A percentile compares a stretch with the other conserved stretches of the same genome.
phyloP scores from a whole-genome alignment of 2,113 vertebrate genomes.

The Phyllostomus hastatus region DNA sequence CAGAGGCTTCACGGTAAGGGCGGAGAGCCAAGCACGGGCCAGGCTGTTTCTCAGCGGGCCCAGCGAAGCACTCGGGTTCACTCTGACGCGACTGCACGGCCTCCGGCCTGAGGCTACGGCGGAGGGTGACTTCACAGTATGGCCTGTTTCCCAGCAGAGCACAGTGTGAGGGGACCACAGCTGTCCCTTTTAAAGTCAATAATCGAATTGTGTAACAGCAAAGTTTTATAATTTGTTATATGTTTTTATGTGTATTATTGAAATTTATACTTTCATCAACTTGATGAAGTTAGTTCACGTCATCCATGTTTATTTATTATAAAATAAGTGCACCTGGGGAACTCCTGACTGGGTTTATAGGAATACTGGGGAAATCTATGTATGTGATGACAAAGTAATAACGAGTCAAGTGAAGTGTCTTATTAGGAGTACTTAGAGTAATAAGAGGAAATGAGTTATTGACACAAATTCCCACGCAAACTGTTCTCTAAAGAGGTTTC shows the following conservation, averaged over 20 bases:
- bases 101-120: not conserved
- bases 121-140: not conserved
- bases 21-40: not conserved
- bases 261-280: slow-evolving; percentile 13
- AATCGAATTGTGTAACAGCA: not conserved
- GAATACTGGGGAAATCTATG: too few species aligned
- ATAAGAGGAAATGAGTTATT: not conserved
- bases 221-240: not conserved
- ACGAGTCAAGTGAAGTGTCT: too few species aligned
- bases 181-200: not conserved
- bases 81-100: not conserved
- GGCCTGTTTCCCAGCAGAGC: not conserved
- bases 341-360: too few species aligned
- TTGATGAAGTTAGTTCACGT: slow-evolving; percentile 7
- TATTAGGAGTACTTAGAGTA: not conserved
- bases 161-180: not conserved
- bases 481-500: slow-evolving; percentile 19
- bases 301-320: not conserved
- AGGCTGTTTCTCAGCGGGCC: not conserved
- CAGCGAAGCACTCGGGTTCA: not conserved
- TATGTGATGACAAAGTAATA: too few species aligned
- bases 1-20: not conserved
- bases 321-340: too few species aligned
- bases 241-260: not conserved
- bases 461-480: not conserved